A percentile compares a stretch with the other conserved stretches of the same genome.
These are phyloP conservation scores for Thunnus maccoyii DNA, from an alignment of 2,113 vertebrate species.

Conservation along the genomic window DNA sequence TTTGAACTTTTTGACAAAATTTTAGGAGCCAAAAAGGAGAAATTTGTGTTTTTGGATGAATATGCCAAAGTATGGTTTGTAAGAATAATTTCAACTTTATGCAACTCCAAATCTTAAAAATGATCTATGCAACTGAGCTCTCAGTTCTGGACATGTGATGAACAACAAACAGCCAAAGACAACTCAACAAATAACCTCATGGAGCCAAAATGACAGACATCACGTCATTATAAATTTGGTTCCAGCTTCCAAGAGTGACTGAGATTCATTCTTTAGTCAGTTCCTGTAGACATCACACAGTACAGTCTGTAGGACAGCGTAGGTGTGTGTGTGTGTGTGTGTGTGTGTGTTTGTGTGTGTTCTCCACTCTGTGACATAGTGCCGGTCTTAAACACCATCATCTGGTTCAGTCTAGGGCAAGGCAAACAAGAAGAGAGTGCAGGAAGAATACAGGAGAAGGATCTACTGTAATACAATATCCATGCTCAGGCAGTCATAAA, in stretches of 20 bases:
- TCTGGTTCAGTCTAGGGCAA: slow-evolving; percentile 48
- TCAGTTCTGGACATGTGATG: slow-evolving; percentile 11
- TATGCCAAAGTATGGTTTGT: no score
- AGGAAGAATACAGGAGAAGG: slow-evolving; percentile 47
- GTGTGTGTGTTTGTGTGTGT: no score
- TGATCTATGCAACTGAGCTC: background rate
- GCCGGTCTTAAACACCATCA: background rate
- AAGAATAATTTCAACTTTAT: background rate
- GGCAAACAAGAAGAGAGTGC: slow-evolving; percentile 58
- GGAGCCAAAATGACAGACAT: slow-evolving; percentile 27
- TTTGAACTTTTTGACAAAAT: no score
- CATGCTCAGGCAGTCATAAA: slow-evolving; percentile 83
- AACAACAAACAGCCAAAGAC: slow-evolving; percentile 18
- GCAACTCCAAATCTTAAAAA: background rate
- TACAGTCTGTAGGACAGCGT: no score
- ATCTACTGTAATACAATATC: slow-evolving; percentile 69
- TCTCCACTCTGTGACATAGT: no score
- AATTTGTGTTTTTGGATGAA: background rate
- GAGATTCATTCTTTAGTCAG: slow-evolving; percentile 25
- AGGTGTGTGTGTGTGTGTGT: no score
- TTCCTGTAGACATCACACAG: slow-evolving; percentile 20
- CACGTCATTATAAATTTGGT: slow-evolving; percentile 48
- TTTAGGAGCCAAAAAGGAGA: no score
- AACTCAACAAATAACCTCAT: slow-evolving; percentile 12
- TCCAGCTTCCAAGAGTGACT: slow-evolving; percentile 35